Evolutionary conservation across 2,797 vertebrate genomes (phyloP).

Genomic region (Helarctos malayanus): DNA sequence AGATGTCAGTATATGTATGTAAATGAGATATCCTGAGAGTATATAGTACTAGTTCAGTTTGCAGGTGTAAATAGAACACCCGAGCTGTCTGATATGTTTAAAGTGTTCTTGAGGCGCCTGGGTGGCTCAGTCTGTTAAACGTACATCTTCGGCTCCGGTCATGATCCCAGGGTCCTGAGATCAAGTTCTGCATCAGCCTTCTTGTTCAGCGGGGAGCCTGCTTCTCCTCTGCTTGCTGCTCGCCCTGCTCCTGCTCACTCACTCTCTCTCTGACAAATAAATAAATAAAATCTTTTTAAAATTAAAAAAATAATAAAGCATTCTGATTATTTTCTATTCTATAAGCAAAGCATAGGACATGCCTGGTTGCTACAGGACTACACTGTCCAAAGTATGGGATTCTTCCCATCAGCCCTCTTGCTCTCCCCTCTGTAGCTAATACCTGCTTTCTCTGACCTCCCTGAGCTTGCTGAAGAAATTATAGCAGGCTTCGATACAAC

Average conservation of each 20-base stretch:
- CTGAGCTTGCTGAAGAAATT: not conserved
- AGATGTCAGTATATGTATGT: not conserved
- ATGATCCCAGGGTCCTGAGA: not conserved
- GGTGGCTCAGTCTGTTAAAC: not conserved
- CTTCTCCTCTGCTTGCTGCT: not conserved
- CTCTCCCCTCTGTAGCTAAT: not conserved
- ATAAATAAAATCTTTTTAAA: not conserved
- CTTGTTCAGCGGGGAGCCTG: not conserved
- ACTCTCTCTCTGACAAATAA: not conserved
- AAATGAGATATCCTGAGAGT: not conserved
- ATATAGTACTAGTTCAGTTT: not conserved
- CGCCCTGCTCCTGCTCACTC: not conserved
- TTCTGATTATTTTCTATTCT: not conserved
- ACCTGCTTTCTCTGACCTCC: not conserved
- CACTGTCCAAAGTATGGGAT: rapidly evolving
- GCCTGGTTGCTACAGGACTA: not conserved
- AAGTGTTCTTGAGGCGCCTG: not conserved
- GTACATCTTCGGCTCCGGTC: not conserved
- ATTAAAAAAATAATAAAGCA: not conserved
- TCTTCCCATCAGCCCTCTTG: not conserved
- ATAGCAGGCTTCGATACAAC: not conserved
- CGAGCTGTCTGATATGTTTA: not conserved
- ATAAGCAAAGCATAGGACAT: not conserved
- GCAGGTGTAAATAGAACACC: not conserved
- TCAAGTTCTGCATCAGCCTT: not conserved